Evolutionary conservation across 1,140 invertebrate species (phyloP), one percentile per base, ranked within the genome.

Genomic region (Ostrea denselamellosa): DNA sequence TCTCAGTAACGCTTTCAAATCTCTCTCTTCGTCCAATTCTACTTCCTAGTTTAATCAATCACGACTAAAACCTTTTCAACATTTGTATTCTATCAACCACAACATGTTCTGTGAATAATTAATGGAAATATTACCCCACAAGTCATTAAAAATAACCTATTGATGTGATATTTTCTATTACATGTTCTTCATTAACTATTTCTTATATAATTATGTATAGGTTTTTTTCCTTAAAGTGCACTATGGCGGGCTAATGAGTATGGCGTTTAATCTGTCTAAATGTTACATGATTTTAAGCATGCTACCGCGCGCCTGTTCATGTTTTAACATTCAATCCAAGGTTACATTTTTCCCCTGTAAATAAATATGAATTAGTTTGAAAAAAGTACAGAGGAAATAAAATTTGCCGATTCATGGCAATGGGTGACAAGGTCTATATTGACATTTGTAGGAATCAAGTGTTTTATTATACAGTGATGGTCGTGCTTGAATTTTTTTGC

Each of bases 341-440:
- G 10, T 25, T 28, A 34, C 25, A 34, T 25, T n/a, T 77, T 28
- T 34, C 28, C 28, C 28, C 22, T 28, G 25, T 25, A 77, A 77
- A 77, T 77, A 34, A 77, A 77, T 34, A 77, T 25, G 12, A 77
- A 77, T 34, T 34, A 14, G 25, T 14, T 14, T 12, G 8, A 77
- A 77, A n/a, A 77, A 17, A 77, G 68, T 77, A 77, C 68, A 77
- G 22, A 77, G 68, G 68, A 77, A 77, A 77, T 77, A 77, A 77
- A 25, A 25, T 28, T 28, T 77, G 68, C 25, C 68, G 25, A 77
- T 77, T 77, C 68, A 77, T 77, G 22, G 68, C 10, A 2, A 17
- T 28, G 28, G 25, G 12, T 77, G 68, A 77, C 68, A 77, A 25
- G 14, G 12, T 77, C 28, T 77, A 14, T 77, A 14, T 34, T 77